Conservation (phyloP, 2,888 invertebrate species). For the Heliconius erato region DNA sequence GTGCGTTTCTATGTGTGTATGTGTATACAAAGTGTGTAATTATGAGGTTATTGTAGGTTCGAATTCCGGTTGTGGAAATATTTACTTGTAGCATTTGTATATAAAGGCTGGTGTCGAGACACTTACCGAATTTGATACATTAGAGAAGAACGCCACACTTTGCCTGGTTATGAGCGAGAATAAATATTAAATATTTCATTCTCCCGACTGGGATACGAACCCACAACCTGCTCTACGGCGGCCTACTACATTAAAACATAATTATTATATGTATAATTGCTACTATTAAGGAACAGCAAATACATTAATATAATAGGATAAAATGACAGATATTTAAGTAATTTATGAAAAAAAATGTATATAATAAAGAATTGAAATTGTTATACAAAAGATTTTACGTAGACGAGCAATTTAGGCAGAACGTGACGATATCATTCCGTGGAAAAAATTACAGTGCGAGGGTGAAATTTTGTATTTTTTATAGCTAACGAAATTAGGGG, state of each 20-base stretch:
- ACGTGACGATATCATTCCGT: constrained; percentile 32
- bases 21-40: background rate
- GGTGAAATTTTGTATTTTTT: constrained; percentile 21
- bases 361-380: constrained; percentile 29
- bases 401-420: constrained; percentile 31
- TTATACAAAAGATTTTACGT: constrained; percentile 32
- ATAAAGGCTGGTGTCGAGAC: background rate
- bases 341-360: background rate
- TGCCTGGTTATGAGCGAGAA: too few relatives aligned
- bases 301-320: constrained; percentile 5
- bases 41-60: background rate
- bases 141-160: too few relatives aligned
- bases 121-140: too few relatives aligned
- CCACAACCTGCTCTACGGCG: too few relatives aligned
- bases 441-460: constrained; percentile 31
- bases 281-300: background rate
- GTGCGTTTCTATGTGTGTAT: background rate
- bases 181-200: too few relatives aligned
- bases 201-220: too few relatives aligned
- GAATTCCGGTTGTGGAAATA: background rate
- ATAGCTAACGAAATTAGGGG: constrained; percentile 28
- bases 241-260: too few relatives aligned
- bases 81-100: background rate
- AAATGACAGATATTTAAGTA: constrained; percentile 12
- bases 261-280: too few relatives aligned